Evolutionary conservation across 2,113 vertebrate genomes (phyloP), one percentile per base, ranked within the genome.

Genomic region (Lophotis ruficrista): DNA sequence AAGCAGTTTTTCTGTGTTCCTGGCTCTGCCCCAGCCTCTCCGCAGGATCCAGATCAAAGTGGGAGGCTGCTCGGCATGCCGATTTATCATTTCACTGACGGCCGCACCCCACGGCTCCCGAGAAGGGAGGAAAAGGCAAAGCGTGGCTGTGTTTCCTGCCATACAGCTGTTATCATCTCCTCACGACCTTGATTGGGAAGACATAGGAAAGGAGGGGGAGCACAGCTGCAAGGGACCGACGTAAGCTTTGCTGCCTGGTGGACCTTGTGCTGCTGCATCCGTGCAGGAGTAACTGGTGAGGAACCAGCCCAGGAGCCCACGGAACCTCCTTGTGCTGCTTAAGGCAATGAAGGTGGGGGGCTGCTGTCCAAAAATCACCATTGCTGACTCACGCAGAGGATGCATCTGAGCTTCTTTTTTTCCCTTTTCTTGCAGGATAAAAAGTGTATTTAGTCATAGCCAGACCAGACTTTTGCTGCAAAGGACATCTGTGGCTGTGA

Each of bases 61-160:
- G 47, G 76, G 71, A 83, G 27, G 80, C 66, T 62, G 33, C 47
- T 43, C 1, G 1, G 3, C 16, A n/a, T 37, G 37, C 41, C 19
- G 18, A 11, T 50, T 69, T 51, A 41, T 70, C 71, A 12, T 53
- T 57, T 78, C 50, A 51, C 14, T 5, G 31, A 28, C 0, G 0
- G 37, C 58, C 2, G 1, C 73, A 30, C 77, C 47, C 38, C 33
- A 14, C 15, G 38, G 76, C 21, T 72, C 58, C 66, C 78, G 12
- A 54, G 50, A 38, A 77, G 5, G 73, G 45, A 88, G 95, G 95
- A 91, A 82, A 73, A 78, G 70, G 61, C 71, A 18, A 82, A 88
- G 30, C 0, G n/a, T 81, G 83, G 11, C 64, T 27, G n/a, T 45
- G 54, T 50, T 93, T 69, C 73, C 90, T 33, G 86, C 5, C 3